Evolutionary conservation across 2,888 invertebrate genomes (phyloP).

Genomic region (Thyatira batis): DNA sequence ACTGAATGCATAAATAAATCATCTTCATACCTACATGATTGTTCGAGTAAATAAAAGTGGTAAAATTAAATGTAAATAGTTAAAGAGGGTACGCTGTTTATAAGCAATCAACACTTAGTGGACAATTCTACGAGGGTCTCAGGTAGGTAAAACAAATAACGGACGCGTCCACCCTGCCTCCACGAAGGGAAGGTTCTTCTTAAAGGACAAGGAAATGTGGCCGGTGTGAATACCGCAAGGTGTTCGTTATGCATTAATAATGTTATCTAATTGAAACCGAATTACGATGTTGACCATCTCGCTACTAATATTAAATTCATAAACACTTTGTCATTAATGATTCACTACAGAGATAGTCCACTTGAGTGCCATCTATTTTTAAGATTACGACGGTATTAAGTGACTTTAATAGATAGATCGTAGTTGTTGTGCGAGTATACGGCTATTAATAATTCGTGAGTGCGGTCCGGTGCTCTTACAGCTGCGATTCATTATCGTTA

Average conservation of each 20-base stretch:
- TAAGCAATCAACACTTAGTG: constrained; percentile 80
- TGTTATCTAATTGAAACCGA: constrained; percentile 74
- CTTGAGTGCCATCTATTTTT: constrained; percentile 22
- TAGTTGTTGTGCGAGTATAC: constrained; percentile 47
- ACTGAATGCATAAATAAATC: constrained; percentile 1
- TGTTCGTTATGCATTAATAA: constrained; percentile 78
- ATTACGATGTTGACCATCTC: constrained; percentile 61
- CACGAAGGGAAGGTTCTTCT: constrained; percentile 67
- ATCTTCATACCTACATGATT: constrained; percentile 11
- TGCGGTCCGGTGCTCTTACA: constrained; percentile 78
- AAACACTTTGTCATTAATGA: constrained; percentile 27
- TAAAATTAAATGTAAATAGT: constrained; percentile 47
- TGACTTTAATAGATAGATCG: constrained; percentile 49
- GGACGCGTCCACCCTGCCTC: constrained; percentile 61
- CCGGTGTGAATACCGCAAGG: constrained; percentile 58
- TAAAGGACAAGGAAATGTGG: constrained; percentile 72
- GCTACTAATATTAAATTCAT: constrained; percentile 57
- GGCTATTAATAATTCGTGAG: constrained; percentile 82
- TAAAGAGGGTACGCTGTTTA: constrained; percentile 70
- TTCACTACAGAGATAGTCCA: constrained; percentile 8
- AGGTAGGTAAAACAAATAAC: constrained; percentile 77
- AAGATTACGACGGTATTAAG: constrained; percentile 25
- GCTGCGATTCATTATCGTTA: constrained; percentile 80
- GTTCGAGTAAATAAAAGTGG: constrained; percentile 12
- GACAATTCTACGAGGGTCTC: constrained; percentile 74